These are phyloP conservation scores for Drosophila ficusphila DNA, from an alignment of 1,140 invertebrate species.

Conservation along the genomic window DNA sequence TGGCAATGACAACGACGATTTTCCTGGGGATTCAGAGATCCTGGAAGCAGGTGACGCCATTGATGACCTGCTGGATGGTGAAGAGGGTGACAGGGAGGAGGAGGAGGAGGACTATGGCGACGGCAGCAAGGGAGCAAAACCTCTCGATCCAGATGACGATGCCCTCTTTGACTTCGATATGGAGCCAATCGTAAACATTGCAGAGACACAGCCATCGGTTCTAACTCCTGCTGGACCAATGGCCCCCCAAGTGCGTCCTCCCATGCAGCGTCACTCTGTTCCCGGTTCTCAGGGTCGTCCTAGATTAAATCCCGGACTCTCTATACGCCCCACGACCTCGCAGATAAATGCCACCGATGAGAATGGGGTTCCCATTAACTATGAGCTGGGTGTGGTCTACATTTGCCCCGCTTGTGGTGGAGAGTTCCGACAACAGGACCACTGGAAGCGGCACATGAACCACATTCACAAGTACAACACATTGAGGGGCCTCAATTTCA, in stretches of 20 bases:
- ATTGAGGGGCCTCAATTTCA: constrained; percentile 69
- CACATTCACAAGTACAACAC: constrained; percentile 73
- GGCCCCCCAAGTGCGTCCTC: constrained; percentile 5
- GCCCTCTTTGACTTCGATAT: constrained; percentile 78
- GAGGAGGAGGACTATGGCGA: constrained; percentile 27
- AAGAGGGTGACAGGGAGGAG: constrained; percentile 23
- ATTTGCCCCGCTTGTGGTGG: constrained; percentile 72
- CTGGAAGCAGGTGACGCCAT: constrained; percentile 27
- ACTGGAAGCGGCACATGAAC: constrained; percentile 79
- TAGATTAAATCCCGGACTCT: not conserved
- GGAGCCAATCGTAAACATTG: constrained; percentile 51
- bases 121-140: constrained; percentile 14
- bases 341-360: constrained; percentile 72
- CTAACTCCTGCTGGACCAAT: constrained; percentile 23
- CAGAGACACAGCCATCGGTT: constrained; percentile 20
- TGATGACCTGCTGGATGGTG: constrained; percentile 35
- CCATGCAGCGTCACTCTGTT: constrained; percentile 38
- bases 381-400: constrained; percentile 75
- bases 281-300: not conserved
- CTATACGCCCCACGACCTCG: constrained; percentile 59
- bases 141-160: constrained; percentile 68
- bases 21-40: constrained; percentile 14
- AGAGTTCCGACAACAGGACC: constrained; percentile 69
- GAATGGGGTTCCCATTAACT: constrained; percentile 69
- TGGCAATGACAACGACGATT: constrained; percentile 38